Evolutionary conservation across 2,113 vertebrate species (phyloP).

Genomic region (Galemys pyrenaicus): DNA sequence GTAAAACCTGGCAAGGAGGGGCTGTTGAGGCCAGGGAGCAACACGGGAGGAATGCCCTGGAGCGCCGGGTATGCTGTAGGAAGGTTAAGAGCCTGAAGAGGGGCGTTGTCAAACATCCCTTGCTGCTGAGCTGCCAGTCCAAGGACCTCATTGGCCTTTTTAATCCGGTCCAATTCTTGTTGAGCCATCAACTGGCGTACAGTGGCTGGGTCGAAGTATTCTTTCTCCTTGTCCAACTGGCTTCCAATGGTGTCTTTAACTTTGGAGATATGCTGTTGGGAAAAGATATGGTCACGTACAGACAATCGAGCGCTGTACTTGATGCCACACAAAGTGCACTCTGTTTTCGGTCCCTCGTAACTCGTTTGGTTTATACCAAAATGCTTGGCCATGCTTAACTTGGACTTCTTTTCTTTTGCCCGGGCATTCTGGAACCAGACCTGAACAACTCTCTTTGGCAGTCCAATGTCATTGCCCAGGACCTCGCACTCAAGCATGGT

Average conservation of each 20-base stretch:
- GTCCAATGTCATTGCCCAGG: conserved; percentile 99
- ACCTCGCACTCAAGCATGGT: conserved; percentile 99
- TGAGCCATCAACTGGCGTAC: conserved; percentile 99
- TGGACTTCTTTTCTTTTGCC: conserved; percentile 99
- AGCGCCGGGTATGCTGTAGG: conserved; percentile 95
- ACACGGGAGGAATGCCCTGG: conserved; percentile 97
- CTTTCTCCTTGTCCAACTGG: conserved; percentile 99
- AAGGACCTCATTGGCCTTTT: conserved; percentile 99
- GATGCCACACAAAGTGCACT: conserved; percentile 99
- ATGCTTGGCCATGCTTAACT: conserved; percentile 99
- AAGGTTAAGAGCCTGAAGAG: conserved; percentile 97
- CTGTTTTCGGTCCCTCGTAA: conserved; percentile 98
- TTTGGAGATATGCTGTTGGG: conserved; percentile 98
- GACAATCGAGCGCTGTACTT: conserved; percentile 99
- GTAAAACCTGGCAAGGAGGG: conserved; percentile 97
- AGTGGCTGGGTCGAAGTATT: conserved; percentile 99
- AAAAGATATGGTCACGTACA: conserved; percentile 99
- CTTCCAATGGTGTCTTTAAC: conserved; percentile 99
- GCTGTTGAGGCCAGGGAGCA: conserved; percentile 97
- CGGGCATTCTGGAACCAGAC: conserved; percentile 99
- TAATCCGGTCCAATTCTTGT: conserved; percentile 99
- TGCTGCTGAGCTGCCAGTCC: conserved; percentile 96
- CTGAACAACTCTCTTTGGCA: conserved; percentile 99
- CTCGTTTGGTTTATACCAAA: conserved; percentile 99
- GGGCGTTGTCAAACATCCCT: conserved; percentile 95